Conservation (phyloP, 2,797 vertebrate species). For the Falco columbarius region DNA sequence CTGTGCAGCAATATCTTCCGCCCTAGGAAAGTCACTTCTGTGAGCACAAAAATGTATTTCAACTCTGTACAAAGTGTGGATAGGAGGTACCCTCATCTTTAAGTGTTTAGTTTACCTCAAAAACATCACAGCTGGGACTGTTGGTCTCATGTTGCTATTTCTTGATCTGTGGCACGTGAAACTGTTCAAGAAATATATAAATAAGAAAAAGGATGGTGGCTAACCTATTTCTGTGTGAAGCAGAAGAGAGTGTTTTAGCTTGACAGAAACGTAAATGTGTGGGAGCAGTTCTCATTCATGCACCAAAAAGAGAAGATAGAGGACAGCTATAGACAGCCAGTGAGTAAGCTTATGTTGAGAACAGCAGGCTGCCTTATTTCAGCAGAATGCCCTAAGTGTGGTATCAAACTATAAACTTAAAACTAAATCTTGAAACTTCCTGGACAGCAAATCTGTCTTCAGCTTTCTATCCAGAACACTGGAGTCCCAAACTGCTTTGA, state of each 20-base stretch:
- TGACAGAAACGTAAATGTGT: neutral
- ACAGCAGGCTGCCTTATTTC: neutral
- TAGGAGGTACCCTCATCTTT: neutral
- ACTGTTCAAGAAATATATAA: neutral
- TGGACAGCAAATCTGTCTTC: neutral
- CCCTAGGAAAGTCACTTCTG: neutral
- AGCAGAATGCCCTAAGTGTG: neutral
- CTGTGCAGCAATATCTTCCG: neutral
- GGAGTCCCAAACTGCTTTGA: neutral
- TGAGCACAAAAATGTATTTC: neutral
- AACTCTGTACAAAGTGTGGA: neutral
- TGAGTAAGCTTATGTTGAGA: neutral
- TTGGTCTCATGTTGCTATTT: neutral
- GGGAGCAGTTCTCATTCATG: neutral
- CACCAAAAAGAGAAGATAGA: neutral
- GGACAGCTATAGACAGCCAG: neutral
- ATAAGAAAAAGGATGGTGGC: neutral
- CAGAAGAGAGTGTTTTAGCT: neutral
- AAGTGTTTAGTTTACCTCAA: neutral
- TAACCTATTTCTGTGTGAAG: neutral
- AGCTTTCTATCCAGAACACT: neutral
- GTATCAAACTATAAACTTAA: neutral
- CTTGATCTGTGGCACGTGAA: neutral
- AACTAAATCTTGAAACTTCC: neutral
- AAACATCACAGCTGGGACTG: neutral